A percentile compares a stretch with the other conserved stretches of the same genome.
These are phyloP conservation scores for Calameuta idolon DNA, from an alignment of 2,888 invertebrate species.

Conservation along the genomic window DNA sequence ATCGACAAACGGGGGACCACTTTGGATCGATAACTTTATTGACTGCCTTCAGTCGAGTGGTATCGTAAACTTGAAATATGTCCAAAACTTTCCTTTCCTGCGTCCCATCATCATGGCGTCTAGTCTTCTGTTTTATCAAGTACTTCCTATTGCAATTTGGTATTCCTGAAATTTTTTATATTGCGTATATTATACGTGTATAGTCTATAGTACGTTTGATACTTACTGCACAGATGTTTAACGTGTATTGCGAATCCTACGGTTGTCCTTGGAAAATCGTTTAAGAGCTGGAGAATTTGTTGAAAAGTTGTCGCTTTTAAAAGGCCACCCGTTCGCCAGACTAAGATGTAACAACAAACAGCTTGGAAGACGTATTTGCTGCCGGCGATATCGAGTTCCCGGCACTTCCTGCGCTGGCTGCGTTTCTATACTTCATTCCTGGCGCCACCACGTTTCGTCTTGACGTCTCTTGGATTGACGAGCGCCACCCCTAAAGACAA, in stretches of 20 bases:
- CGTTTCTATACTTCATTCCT: conserved; percentile 15
- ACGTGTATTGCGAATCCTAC: background rate
- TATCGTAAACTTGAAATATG: conserved; percentile 41
- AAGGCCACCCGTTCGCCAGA: conserved; percentile 44
- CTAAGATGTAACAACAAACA: conserved; percentile 57
- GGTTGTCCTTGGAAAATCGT: background rate
- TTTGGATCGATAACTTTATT: conserved; percentile 37
- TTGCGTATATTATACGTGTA: background rate
- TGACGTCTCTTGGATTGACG: conserved; percentile 48
- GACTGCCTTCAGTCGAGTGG: background rate
- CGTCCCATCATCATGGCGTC: background rate
- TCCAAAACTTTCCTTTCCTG: conserved; percentile 11
- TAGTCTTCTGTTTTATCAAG: background rate
- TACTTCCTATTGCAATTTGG: background rate
- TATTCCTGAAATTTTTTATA: background rate
- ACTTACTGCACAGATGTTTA: background rate
- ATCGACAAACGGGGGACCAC: conserved; percentile 17
- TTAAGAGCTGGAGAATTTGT: background rate
- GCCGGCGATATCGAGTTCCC: conserved; percentile 55
- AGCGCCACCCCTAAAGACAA: conserved; percentile 48
- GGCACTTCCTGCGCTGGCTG: conserved; percentile 47
- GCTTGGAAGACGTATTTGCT: conserved; percentile 48
- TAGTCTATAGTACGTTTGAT: background rate
- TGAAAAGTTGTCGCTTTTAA: conserved; percentile 17
- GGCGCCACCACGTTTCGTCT: conserved; percentile 46